phyloP scores from a whole-genome alignment of 1,140 invertebrate species.

The Radopholus similis region DNA sequence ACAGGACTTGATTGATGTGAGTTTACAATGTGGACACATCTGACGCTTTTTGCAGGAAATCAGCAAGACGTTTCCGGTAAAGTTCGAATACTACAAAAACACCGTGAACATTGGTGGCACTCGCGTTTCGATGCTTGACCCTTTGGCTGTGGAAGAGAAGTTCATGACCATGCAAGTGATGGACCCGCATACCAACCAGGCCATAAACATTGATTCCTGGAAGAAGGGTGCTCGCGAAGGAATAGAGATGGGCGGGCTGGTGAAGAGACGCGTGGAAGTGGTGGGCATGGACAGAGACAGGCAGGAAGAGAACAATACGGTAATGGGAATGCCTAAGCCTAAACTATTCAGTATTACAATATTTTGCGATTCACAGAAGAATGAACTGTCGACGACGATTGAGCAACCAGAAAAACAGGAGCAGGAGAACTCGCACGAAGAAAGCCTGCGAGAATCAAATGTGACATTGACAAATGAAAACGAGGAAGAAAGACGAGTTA shows the following conservation, averaged over 20 bases:
- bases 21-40: not conserved
- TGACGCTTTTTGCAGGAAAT: constrained; percentile 2
- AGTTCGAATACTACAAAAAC: constrained; percentile 19
- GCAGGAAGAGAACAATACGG: not conserved
- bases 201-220: constrained; percentile 7
- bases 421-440: too few species aligned
- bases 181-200: constrained; percentile 9
- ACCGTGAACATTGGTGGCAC: constrained; percentile 18
- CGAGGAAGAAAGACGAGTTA: too few species aligned
- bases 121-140: constrained; percentile 12
- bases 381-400: too few species aligned
- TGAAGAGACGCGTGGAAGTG: not conserved
- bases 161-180: constrained; percentile 1
- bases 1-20: constrained; percentile 13
- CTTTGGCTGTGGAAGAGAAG: constrained; percentile 13
- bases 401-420: too few species aligned
- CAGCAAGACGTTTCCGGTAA: not conserved
- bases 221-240: constrained; percentile 1
- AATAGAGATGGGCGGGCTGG: not conserved
- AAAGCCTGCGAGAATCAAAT: too few species aligned
- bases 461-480: too few species aligned
- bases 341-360: too few species aligned
- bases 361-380: too few species aligned
- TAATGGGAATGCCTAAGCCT: too few species aligned
- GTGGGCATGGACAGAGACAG: not conserved